Conservation (phyloP, 1,140 invertebrate genomes). For the Microplitis demolitor region DNA sequence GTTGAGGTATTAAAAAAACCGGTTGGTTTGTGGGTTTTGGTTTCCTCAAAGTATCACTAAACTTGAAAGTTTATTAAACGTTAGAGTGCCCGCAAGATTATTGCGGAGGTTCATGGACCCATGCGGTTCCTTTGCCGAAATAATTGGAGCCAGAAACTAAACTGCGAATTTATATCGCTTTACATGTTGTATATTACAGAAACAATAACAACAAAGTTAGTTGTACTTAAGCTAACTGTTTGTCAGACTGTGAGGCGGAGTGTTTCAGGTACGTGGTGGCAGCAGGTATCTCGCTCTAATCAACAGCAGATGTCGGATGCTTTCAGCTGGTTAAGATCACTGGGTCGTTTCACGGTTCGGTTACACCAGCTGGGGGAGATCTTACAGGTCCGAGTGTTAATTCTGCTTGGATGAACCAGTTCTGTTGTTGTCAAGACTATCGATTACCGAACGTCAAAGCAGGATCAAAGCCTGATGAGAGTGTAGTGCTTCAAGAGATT, state of each 20-base stretch:
- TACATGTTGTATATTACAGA: not conserved
- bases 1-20: not conserved
- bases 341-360: not conserved
- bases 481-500: not conserved
- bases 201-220: not conserved
- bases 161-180: not conserved
- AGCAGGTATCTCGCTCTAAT: not conserved
- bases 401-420: not conserved
- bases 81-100: not conserved
- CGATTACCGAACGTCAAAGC: not conserved
- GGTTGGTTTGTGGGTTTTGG: too few species aligned
- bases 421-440: not conserved
- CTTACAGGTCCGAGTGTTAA: not conserved
- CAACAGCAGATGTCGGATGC: not conserved
- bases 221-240: not conserved
- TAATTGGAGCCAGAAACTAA: not conserved
- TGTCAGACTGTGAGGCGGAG: not conserved
- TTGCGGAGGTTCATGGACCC: not conserved
- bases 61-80: not conserved
- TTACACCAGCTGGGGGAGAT: not conserved
- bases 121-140: constrained; percentile 4
- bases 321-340: not conserved
- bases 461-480: not conserved
- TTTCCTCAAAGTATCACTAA: not conserved
- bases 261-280: too few species aligned